phyloP scores from a whole-genome alignment of 2,888 invertebrate genomes.

The Heteropelma amictum region DNA sequence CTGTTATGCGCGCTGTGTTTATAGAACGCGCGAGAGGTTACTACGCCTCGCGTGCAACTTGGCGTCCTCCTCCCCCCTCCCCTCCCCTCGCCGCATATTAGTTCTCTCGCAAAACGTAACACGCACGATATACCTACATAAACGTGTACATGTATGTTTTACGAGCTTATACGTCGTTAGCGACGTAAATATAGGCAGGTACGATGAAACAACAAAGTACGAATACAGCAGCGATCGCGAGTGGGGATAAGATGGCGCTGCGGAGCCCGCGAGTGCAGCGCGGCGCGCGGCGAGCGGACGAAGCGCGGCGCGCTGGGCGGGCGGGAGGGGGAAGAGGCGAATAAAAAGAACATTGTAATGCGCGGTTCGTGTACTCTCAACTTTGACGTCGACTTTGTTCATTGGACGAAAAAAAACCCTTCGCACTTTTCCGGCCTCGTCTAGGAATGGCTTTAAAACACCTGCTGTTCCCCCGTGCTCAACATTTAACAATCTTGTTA shows the following conservation, averaged over 20 bases:
- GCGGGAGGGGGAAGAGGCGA: background rate
- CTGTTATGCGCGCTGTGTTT: background rate
- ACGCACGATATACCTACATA: background rate
- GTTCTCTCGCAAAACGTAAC: background rate
- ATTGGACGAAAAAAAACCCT: conserved; percentile 60
- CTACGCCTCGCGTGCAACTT: conserved; percentile 43
- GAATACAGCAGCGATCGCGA: background rate
- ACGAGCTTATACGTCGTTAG: background rate
- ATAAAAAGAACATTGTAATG: conserved; percentile 32
- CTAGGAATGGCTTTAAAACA: conserved; percentile 74
- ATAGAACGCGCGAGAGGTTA: conserved; percentile 33
- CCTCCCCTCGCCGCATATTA: too few relatives aligned
- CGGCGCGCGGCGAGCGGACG: background rate
- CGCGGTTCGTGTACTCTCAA: conserved; percentile 30
- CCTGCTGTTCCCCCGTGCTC: conserved; percentile 62
- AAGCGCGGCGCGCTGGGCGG: background rate
- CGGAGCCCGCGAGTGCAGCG: background rate
- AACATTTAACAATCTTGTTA: conserved; percentile 65
- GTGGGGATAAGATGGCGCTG: background rate
- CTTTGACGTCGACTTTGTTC: conserved; percentile 53
- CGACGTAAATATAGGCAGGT: conserved; percentile 12
- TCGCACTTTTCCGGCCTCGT: conserved; percentile 73
- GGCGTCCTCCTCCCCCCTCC: conserved; percentile 10
- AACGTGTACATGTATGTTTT: too few relatives aligned
- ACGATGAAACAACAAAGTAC: conserved; percentile 14